phyloP scores from a whole-genome alignment of 2,888 invertebrate species.

The Fragum sueziense region DNA sequence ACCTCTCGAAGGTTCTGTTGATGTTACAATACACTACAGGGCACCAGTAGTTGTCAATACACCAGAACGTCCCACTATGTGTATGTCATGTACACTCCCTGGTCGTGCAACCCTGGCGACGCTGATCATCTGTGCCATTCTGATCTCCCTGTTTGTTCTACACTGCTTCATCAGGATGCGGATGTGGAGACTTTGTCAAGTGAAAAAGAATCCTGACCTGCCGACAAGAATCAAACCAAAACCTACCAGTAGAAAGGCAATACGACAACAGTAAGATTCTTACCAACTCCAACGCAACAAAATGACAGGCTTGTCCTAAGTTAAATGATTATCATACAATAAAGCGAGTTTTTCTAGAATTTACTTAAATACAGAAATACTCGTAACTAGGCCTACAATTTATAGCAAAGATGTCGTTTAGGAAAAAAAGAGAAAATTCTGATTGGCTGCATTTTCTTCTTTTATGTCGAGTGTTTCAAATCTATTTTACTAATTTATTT shows the following conservation, averaged over 20 bases:
- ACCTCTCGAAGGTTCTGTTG: conserved; percentile 16
- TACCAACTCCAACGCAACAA: too few relatives aligned
- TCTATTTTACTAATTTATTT: too few relatives aligned
- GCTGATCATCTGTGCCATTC: conserved; percentile 6
- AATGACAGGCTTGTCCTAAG: too few relatives aligned
- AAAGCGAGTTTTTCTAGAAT: too few relatives aligned
- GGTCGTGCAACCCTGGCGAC: conserved; percentile 20
- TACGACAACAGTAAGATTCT: conserved; percentile 15
- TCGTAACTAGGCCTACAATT: too few relatives aligned
- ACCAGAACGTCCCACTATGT: conserved; percentile 19
- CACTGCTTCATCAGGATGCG: conserved; percentile 22
- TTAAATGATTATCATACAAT: too few relatives aligned
- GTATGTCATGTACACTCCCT: conserved; percentile 27
- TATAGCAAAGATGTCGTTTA: too few relatives aligned
- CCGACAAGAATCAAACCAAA: neutral
- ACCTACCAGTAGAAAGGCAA: neutral
- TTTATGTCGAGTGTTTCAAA: too few relatives aligned
- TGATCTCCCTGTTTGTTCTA: neutral
- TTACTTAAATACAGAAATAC: too few relatives aligned
- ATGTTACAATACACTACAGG: conserved; percentile 34
- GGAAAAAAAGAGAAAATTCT: too few relatives aligned
- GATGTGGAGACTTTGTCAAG: conserved; percentile 18
- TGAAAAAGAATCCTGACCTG: neutral
- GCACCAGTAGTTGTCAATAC: neutral
- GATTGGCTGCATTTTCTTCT: too few relatives aligned